A percentile compares a stretch with the other conserved stretches of the same genome.
Conservation (phyloP, 1,140 invertebrate species). For the Drosophila bipectinata region DNA sequence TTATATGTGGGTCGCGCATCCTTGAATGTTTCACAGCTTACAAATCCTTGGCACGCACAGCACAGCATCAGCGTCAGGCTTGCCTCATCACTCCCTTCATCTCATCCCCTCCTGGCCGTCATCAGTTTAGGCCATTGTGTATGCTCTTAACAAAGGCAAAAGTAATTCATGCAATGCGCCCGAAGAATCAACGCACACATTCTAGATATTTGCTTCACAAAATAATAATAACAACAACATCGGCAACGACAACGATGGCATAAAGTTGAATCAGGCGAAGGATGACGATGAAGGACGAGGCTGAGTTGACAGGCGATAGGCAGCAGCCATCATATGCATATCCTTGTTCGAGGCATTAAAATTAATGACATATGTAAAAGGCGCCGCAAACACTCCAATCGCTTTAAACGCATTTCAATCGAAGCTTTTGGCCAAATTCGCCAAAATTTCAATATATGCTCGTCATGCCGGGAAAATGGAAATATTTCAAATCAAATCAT, state of each 20-base stretch:
- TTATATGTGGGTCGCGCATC: slow-evolving; percentile 53
- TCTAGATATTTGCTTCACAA: slow-evolving; percentile 60
- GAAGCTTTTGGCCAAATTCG: slow-evolving; percentile 49
- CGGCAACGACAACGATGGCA: slow-evolving; percentile 30
- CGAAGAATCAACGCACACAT: slow-evolving; percentile 67
- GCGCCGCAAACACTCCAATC: slow-evolving; percentile 30
- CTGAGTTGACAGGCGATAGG: slow-evolving; percentile 27
- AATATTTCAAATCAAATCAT: slow-evolving; percentile 28
- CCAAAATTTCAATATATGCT: slow-evolving; percentile 61
- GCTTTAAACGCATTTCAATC: slow-evolving; percentile 70
- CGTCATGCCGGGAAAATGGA: slow-evolving; percentile 49
- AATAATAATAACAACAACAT: slow-evolving; percentile 49
- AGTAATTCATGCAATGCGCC: slow-evolving; percentile 72
- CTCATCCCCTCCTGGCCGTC: slow-evolving; percentile 1
- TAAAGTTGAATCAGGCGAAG: slow-evolving; percentile 6
- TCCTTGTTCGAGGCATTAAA: slow-evolving; percentile 46
- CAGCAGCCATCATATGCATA: slow-evolving; percentile 15
- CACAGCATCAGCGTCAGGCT: slow-evolving; percentile 23
- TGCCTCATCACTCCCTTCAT: background rate
- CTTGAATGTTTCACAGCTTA: slow-evolving; percentile 56
- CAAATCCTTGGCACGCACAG: slow-evolving; percentile 65
- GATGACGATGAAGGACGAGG: slow-evolving; percentile 38
- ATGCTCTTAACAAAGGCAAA: slow-evolving; percentile 71
- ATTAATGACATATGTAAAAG: slow-evolving; percentile 66
- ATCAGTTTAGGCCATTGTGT: slow-evolving; percentile 61